Evolutionary conservation across 2,888 invertebrate species (phyloP).

Genomic region (Rhogogaster chlorosoma): DNA sequence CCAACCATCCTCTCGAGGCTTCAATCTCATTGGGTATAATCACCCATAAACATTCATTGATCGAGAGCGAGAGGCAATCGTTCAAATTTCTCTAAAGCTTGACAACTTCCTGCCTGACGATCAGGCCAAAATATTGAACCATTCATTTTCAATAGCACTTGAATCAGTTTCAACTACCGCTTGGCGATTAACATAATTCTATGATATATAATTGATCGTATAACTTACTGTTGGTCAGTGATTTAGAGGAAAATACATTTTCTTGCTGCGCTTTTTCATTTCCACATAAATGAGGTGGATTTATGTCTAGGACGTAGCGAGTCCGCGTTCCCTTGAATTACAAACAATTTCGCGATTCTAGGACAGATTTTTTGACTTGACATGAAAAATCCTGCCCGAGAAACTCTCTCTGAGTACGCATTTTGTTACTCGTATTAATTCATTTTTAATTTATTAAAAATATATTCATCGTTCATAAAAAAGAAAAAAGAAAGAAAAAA

Average conservation of each 20-base stretch:
- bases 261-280: background rate
- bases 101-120: background rate
- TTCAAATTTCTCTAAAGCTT: background rate
- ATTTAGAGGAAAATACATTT: background rate
- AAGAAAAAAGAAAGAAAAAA: background rate
- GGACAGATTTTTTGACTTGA: background rate
- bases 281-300: background rate
- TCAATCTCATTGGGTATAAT: background rate
- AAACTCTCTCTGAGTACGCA: background rate
- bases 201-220: background rate
- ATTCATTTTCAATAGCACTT: background rate
- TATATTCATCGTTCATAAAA: no score
- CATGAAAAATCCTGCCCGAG: background rate
- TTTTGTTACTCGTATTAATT: background rate
- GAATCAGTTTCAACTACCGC: background rate
- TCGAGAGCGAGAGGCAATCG: background rate
- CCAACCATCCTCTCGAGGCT: background rate
- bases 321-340: background rate
- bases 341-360: background rate
- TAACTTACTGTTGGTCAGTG: conserved; percentile 13
- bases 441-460: background rate
- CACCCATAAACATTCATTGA: background rate
- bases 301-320: background rate
- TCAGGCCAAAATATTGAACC: background rate
- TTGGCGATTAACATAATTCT: background rate